Conservation (phyloP, 2,113 vertebrate genomes). For the Cygnus atratus region DNA sequence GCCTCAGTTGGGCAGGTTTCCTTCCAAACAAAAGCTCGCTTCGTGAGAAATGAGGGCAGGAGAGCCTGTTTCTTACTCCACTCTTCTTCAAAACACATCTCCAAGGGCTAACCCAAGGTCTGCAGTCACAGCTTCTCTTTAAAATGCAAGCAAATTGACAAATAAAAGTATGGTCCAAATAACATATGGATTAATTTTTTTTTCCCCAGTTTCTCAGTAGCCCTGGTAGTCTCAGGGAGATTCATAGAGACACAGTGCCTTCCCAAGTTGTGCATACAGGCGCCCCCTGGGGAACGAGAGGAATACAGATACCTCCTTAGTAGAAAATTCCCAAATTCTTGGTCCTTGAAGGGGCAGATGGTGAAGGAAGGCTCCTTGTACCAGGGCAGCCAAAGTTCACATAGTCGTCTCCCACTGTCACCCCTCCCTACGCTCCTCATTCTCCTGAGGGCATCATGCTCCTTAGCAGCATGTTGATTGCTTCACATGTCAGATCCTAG, state of each 20-base stretch:
- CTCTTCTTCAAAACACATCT: not conserved
- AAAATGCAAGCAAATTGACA: fast-evolving
- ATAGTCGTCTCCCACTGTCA: not conserved
- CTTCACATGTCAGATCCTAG: not conserved
- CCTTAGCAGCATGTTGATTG: not conserved
- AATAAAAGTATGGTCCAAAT: not conserved
- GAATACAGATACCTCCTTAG: not conserved
- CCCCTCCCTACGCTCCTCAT: not conserved
- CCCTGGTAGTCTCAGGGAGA: not conserved
- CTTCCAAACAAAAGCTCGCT: not conserved
- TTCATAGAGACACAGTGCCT: not conserved
- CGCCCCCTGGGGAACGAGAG: not conserved
- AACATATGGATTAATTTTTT: not conserved
- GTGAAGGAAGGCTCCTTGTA: not conserved
- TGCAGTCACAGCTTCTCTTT: not conserved
- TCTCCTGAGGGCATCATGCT: not conserved
- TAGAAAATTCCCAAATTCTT: not conserved
- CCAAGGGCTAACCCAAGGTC: not conserved
- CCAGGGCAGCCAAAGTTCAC: not conserved
- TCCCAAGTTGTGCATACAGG: fast-evolving
- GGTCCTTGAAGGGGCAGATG: not conserved
- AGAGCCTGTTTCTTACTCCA: not conserved
- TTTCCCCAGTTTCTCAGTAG: not conserved
- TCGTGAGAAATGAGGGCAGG: not conserved
- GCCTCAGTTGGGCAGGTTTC: not conserved